Evolutionary conservation across 2,113 vertebrate genomes (phyloP), one percentile per base, ranked within the genome.

Genomic region (Corapipo altera): DNA sequence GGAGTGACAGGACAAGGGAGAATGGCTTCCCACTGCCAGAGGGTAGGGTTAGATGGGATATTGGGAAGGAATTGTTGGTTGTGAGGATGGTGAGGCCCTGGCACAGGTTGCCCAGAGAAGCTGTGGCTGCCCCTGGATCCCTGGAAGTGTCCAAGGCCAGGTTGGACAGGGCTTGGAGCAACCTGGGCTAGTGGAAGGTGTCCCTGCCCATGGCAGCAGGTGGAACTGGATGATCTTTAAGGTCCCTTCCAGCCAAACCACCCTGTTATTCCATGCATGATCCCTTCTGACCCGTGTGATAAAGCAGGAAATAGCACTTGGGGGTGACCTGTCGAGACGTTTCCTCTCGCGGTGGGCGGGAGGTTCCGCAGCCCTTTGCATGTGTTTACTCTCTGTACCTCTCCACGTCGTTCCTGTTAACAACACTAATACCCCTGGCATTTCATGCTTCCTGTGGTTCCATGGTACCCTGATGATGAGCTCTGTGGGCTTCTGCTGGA

Each of bases 1-100:
- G 71, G 41, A 62, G 64, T 0, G 64, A 62, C 48, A 70, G 88
- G 35, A 55, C 9, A 6, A 2, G 1, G n/a, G 57, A 48, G 48
- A 84, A 64, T 64, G 72, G 64, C 35, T 76, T 74, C 12, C 6
- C 8, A 49, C 0, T 77, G 72, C 6, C 35, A 77, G 26, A 57
- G 49, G 32, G 21, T 5, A 43, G 57, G 22, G 30, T 0, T 32
- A 0, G n/a, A 0, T 43, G 49, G 48, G 64, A 21, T 0, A 16
- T 0, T 35, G 48, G 41, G 43, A 33, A 35, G 6, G 8, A 76
- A 62, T 83, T 54, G 1, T 1, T 70, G 2, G 3, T 6, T 51
- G 26, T 9, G 28, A 59, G 46, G 2, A 28, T n/a, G 52, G 1
- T 0, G 8, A 67, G 41, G 49, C 16, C 30, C 67, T 65, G 75